These are phyloP conservation scores for Mylabris sibirica DNA, from an alignment of 2,888 invertebrate genomes.

Conservation along the genomic window DNA sequence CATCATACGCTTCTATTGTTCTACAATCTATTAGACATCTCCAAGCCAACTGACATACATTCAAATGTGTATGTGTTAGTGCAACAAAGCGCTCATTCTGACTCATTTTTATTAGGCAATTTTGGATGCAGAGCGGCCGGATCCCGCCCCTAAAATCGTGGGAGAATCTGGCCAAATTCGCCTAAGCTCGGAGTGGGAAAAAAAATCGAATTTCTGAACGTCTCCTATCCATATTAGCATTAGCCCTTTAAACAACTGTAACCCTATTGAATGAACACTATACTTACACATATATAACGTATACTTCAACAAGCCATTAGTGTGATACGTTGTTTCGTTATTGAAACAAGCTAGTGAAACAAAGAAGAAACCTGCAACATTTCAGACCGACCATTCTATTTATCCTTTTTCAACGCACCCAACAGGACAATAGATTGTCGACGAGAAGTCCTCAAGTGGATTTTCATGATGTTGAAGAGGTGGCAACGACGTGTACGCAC, in stretches of 20 bases:
- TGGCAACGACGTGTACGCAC: not conserved
- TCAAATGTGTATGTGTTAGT: not conserved
- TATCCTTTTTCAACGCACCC: conserved; percentile 2
- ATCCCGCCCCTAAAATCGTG: not conserved
- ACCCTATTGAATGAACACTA: not conserved
- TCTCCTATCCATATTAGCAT: too few species aligned
- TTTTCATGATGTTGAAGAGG: conserved; percentile 10
- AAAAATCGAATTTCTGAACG: not conserved
- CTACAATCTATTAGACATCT: conserved; percentile 10
- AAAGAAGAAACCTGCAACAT: conserved; percentile 7
- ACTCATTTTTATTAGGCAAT: conserved; percentile 11
- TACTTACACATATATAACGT: not conserved
- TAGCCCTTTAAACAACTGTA: not conserved
- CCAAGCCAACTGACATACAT: conserved; percentile 2
- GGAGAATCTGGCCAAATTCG: not conserved
- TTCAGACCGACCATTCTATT: conserved; percentile 12
- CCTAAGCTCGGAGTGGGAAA: too few species aligned
- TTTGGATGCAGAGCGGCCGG: not conserved
- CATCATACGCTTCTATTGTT: conserved; percentile 13
- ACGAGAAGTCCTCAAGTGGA: conserved; percentile 12
- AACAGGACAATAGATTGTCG: not conserved
- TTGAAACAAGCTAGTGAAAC: not conserved
- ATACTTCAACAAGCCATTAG: conserved; percentile 33
- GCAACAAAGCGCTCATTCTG: not conserved
- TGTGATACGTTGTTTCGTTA: conserved; percentile 22